These are phyloP conservation scores for Sorex araneus DNA, from an alignment of 2,113 vertebrate genomes.

Conservation along the genomic window DNA sequence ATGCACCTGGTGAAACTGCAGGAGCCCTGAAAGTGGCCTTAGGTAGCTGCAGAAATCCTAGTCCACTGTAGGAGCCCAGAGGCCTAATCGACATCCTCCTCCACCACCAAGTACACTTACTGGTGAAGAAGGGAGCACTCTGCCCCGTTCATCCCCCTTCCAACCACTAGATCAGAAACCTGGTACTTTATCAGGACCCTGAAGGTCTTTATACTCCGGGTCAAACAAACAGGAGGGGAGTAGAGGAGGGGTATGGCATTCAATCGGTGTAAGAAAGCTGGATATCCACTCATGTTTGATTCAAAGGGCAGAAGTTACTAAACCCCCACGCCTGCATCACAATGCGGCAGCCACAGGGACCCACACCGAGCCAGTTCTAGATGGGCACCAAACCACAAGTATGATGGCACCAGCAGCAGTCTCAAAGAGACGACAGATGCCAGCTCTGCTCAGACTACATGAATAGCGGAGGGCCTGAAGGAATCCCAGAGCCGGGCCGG, in stretches of 20 bases:
- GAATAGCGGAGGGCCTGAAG: neutral
- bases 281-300: neutral
- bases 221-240: neutral
- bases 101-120: neutral
- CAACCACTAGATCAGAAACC: constrained; percentile 1
- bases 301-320: neutral
- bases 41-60: neutral
- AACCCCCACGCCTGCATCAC: neutral
- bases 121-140: neutral
- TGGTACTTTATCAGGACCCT: neutral
- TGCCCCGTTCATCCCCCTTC: neutral
- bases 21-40: neutral
- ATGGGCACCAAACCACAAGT: neutral
- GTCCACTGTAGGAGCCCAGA: neutral
- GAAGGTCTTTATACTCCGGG: neutral
- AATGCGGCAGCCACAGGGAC: neutral
- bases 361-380: neutral
- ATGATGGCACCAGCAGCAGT: neutral
- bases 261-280: neutral
- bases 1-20: neutral
- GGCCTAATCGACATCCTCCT: neutral
- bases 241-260: neutral
- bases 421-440: neutral
- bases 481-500: neutral
- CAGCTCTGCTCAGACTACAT: neutral